Evolutionary conservation across 2,113 vertebrate genomes (phyloP), one percentile per base, ranked within the genome.

Genomic region (Sorex fumeus): DNA sequence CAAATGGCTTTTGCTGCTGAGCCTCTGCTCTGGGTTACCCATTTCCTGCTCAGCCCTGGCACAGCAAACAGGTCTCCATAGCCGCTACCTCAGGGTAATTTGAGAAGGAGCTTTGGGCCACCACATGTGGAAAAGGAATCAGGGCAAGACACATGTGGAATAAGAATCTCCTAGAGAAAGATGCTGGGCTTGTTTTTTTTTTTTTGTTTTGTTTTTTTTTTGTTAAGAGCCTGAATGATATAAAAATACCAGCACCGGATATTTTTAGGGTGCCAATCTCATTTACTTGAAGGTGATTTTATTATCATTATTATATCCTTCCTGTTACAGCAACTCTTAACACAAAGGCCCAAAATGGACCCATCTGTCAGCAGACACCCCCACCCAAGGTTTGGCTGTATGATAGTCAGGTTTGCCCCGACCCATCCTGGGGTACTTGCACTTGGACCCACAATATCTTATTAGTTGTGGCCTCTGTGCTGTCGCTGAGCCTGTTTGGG

Each of bases 61-160:
- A 97, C 92, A 94, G 88, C 90, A 91, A 94, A 87, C 18, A 3
- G 85, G 90, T 95, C 83, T 96, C 78, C 93, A 79, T 76, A 95
- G 92, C 82, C 91, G 88, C 95, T 90, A 95, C 95, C 88, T 95
- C 93, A 88, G 82, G 88, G 96, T 96, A 97, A 96, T 97, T 95
- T 96, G 96, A 97, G 96, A 97, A 97, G 93, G 86, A 94, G 88
- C 88, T 97, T 75, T 90, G 84, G 95, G 90, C 92, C 75, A 96
- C 93, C 92, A 95, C 96, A 96, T 96, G 95, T 97, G 96, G 93
- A 95, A 96, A 96, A 96, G 30, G 92, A 95, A 97, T 97, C 94
- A 96, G 85, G 67, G 94, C 85, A 96, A 95, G 94, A 96, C 92
- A 95, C 94, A 95, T 97, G 94, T 95, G 94, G 88, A 97, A 95